Base-by-base conservation (phyloP, 2,113 vertebrate species). In the Holacanthus passer region DNA sequence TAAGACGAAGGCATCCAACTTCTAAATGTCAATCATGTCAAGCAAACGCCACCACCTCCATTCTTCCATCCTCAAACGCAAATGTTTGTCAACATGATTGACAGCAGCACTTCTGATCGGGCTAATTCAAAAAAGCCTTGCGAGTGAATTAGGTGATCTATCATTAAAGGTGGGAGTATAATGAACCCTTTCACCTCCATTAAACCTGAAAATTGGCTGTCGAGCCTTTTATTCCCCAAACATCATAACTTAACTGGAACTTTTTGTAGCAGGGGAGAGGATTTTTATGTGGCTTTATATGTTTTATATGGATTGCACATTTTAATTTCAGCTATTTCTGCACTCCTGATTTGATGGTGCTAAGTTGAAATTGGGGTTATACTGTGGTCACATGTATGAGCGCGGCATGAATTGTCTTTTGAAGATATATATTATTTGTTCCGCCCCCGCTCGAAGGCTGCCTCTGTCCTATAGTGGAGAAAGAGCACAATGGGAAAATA, bases 111-210 rank as follows among this genome's bases (percentile, higher is more conserved):
- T 78, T 79, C 56, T 55, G 77, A 73, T 81, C 27, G 55, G 52
- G 41, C 41, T 71, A 47, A 74, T 80, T 86, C 47, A 73, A 82
- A 87, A 82, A 55, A n/a, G n/a, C 20, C 73, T 77, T 14, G 47
- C 73, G 41, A 37, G 77, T 52, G 64, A 88, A 73, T 85, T 66
- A 60, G 70, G 58, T 35, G 69, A 84, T 81, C 85, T 63, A 75
- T 84, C 73, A 79, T 86, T 63, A 90, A 82, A 88, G 82, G 86
- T 82, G 72, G 81, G 69, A 86, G 79, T 77, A 48, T 88, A 88
- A 88, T 85, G 77, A 90, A 91, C 86, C 77, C 48, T 91, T 91
- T 91, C 88, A 89, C 89, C 89, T 87, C 83, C 83, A 90, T 91
- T 91, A 83, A 85, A 84, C 82, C 83, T 89, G 85, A 82, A 92